Evolutionary conservation across 2,888 invertebrate genomes (phyloP), one percentile per base, ranked within the genome.

Genomic region (Diarsia dahlii): DNA sequence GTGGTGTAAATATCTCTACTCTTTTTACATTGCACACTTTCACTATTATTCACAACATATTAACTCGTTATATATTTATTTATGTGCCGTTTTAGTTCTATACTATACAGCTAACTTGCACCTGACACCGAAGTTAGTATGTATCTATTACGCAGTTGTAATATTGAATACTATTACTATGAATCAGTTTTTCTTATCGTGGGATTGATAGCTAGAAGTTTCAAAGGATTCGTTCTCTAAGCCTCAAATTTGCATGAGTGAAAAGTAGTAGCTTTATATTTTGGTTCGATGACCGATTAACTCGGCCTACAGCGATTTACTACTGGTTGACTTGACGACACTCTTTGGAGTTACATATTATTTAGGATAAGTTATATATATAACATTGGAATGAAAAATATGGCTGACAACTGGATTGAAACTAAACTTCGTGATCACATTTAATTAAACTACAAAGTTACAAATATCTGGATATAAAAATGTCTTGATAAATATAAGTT

Each of bases 1-100:
- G 98, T 97, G 98, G 98, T 98, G 98, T 98, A 98, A 98, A 98
- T 98, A 98, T 98, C 91, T 91, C 88, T 86, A 90, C 88, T 91
- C 88, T 94, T 95, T 93, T 94, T 95, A 94, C 94, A 94, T 93
- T 95, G 96, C 95, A 96, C 96, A 95, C 93, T 95, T 94, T 93
- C 89, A 92, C 89, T 91, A 90, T 90, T 91, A 89, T 90, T 84
- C 87, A 87, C 84, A 71, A 84, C 76, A 84, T 87, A 80, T 86
- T 74, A 80, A 85, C 76, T 73, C 76, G 69, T 81, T 86, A 84
- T 81, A 82, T 81, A 84, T 86, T 80, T 82, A 84, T 80, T 81
- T 87, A 88, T 91, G 90, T 92, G 91, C 91, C 90, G 80, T 89
- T 91, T 90, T 91, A 90, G 88, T 85, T 88, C 88, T 88, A 86